phyloP scores from a whole-genome alignment of 2,888 invertebrate genomes.

The Ditylenchus weischeri region DNA sequence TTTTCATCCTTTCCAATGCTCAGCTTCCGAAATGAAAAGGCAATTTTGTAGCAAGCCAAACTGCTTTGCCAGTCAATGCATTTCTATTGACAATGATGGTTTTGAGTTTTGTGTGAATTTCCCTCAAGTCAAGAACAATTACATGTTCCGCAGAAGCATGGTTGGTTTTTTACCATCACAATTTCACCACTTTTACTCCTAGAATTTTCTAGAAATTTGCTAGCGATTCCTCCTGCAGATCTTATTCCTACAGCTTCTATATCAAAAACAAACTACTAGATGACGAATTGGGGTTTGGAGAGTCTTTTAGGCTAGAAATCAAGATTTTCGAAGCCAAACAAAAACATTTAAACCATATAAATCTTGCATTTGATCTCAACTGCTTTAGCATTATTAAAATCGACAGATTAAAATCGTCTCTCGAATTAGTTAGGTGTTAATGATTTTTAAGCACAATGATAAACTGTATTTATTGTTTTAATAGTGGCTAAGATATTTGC shows the following conservation, averaged over 20 bases:
- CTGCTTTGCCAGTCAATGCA: neutral
- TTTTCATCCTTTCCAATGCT: neutral
- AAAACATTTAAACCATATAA: neutral
- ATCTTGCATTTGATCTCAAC: conserved; percentile 4
- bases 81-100: neutral
- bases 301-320: neutral
- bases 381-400: neutral
- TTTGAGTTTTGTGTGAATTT: neutral
- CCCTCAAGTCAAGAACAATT: neutral
- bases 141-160: neutral
- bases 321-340: conserved; percentile 2
- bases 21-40: neutral
- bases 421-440: too few species aligned
- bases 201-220: neutral
- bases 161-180: neutral
- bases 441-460: too few species aligned
- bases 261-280: neutral
- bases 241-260: neutral
- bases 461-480: neutral
- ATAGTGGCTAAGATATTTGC: neutral
- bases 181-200: neutral
- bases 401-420: too few species aligned
- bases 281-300: neutral
- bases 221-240: neutral
- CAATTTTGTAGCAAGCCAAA: neutral